Evolutionary conservation across 2,113 vertebrate genomes (phyloP).

Genomic region (Platysteira castanea): DNA sequence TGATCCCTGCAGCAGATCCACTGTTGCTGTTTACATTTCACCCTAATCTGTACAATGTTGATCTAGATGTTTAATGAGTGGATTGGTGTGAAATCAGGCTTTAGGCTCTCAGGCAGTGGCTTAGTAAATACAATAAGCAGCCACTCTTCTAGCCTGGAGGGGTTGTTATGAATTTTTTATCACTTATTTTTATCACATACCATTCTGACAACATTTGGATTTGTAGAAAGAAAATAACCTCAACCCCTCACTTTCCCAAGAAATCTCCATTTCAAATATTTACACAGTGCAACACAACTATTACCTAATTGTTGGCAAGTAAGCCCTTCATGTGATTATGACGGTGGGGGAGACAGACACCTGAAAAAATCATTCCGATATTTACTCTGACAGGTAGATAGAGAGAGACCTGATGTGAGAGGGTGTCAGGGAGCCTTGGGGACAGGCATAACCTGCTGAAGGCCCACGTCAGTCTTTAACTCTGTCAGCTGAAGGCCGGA

Average conservation of each 20-base stretch:
- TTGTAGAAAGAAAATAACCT: not conserved
- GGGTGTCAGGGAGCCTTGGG: not conserved
- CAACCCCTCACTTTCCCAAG: not conserved
- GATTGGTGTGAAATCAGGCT: conserved; percentile 53
- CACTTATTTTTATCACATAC: conserved; percentile 1
- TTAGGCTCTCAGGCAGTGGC: conserved; percentile 3
- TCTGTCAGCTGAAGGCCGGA: not conserved
- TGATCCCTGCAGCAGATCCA: conserved; percentile 5
- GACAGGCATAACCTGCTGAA: not conserved
- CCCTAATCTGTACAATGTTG: conserved; percentile 25
- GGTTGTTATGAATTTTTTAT: conserved; percentile 44
- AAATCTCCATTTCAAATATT: conserved; percentile 5
- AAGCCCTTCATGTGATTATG: not conserved
- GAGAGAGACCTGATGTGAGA: not conserved
- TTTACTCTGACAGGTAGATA: not conserved
- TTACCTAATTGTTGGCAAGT: not conserved
- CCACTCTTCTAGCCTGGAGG: not conserved
- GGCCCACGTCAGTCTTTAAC: not conserved
- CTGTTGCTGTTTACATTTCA: conserved; percentile 5
- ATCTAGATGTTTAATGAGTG: conserved; percentile 60
- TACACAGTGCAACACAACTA: not conserved
- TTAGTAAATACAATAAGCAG: conserved; percentile 60
- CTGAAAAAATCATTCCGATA: not conserved
- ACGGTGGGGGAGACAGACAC: not conserved
- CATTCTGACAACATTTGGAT: not conserved